A percentile compares a stretch with the other conserved stretches of the same genome.
These are phyloP conservation scores for Agapornis canus DNA, from an alignment of 2,797 vertebrate genomes.

Conservation along the genomic window DNA sequence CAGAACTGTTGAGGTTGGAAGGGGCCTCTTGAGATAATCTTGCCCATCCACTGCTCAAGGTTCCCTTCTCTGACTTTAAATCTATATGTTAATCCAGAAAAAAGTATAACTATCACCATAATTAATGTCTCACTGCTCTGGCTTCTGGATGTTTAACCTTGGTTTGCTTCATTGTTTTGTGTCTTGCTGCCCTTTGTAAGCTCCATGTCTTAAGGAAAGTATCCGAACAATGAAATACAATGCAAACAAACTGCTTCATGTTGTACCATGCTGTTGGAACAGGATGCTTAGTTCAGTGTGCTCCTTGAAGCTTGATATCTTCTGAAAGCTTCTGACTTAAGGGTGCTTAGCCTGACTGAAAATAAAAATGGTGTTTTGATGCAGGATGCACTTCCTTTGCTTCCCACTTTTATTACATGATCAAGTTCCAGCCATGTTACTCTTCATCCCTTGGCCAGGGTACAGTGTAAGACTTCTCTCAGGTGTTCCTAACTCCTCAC, in stretches of 20 bases:
- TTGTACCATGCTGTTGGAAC: not conserved
- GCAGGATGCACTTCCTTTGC: not conserved
- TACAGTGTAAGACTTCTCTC: slow-evolving; percentile 16
- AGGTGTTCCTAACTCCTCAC: slow-evolving; percentile 5
- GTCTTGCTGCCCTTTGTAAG: not conserved
- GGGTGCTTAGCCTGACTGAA: not conserved
- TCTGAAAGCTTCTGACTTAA: not conserved
- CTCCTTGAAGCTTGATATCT: not conserved
- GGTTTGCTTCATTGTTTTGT: not conserved
- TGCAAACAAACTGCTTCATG: not conserved
- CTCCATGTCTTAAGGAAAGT: not conserved
- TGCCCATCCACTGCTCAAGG: not conserved
- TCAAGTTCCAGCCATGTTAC: not conserved
- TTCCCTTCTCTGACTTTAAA: not conserved
- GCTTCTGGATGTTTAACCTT: not conserved
- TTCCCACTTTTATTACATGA: not conserved
- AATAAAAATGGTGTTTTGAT: not conserved
- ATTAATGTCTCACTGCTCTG: not conserved
- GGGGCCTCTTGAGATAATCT: not conserved
- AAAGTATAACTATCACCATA: not conserved
- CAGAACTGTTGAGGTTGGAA: not conserved
- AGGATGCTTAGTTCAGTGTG: not conserved
- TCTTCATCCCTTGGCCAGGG: slow-evolving; percentile 21
- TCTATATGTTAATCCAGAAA: not conserved
- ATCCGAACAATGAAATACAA: not conserved